These are phyloP conservation scores for Oreochromis aureus DNA, from an alignment of 2,113 vertebrate genomes.

Conservation along the genomic window DNA sequence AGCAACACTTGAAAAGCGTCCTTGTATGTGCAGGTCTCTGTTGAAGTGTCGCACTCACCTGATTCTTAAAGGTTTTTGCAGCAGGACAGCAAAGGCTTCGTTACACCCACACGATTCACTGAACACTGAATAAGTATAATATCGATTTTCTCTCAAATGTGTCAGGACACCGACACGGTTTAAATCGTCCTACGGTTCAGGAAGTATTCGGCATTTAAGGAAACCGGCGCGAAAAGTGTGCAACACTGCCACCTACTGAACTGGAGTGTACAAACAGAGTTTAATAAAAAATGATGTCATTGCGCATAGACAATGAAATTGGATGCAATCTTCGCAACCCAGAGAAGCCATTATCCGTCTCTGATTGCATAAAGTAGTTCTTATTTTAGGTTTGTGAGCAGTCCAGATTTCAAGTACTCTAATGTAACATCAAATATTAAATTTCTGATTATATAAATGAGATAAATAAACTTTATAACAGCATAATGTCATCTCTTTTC, in stretches of 20 bases:
- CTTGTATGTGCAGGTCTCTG: not conserved
- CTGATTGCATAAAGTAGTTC: not conserved
- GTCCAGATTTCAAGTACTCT: not conserved
- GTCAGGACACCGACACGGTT: not conserved
- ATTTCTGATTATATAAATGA: not conserved
- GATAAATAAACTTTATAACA: not conserved
- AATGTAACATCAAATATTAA: not conserved
- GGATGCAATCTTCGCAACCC: not conserved
- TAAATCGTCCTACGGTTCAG: not conserved
- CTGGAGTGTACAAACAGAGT: not conserved
- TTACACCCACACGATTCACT: not conserved
- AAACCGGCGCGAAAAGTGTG: not conserved
- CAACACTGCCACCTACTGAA: not conserved
- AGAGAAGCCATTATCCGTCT: not conserved
- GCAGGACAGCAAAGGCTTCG: not conserved
- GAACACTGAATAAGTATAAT: not conserved
- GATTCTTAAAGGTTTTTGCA: not conserved
- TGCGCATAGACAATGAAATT: not conserved
- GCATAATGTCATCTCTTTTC: accelerated
- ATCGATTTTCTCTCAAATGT: not conserved
- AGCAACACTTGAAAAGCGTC: not conserved
- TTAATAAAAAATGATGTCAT: accelerated
- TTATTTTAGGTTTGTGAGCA: not conserved
- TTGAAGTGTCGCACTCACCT: not conserved
- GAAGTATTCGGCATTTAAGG: not conserved